Percentiles rank a stretch among this genome's conserved stretches.
These are phyloP conservation scores for Toxostoma redivivum DNA, from an alignment of 2,113 vertebrate species.

Conservation along the genomic window DNA sequence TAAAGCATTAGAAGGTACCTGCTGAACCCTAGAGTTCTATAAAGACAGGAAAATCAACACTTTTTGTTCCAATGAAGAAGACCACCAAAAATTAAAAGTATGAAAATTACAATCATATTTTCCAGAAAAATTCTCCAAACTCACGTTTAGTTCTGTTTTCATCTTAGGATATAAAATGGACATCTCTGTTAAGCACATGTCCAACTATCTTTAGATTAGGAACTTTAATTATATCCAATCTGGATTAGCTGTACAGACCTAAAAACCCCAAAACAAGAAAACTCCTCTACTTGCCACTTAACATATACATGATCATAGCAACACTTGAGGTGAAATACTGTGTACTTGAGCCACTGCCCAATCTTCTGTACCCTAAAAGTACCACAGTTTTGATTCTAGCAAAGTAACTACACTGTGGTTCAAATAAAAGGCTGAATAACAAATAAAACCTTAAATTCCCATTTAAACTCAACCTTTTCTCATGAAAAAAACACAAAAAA, in stretches of 20 bases:
- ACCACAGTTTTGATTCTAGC: neutral
- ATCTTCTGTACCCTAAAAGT: neutral
- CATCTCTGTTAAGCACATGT: neutral
- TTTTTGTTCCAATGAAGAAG: neutral
- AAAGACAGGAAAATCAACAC: neutral
- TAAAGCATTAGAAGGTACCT: neutral
- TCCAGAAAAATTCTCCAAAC: neutral
- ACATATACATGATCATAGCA: neutral
- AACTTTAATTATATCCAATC: neutral
- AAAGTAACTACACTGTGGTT: constrained; percentile 21
- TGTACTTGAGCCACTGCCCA: constrained; percentile 14
- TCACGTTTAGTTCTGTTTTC: neutral
- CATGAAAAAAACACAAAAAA: neutral
- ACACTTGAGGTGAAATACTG: neutral
- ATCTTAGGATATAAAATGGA: neutral
- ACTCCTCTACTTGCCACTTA: neutral
- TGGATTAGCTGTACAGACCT: neutral
- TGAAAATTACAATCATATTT: neutral
- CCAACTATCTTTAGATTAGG: neutral
- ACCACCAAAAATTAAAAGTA: neutral
- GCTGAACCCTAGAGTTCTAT: neutral
- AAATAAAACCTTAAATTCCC: constrained; percentile 50
- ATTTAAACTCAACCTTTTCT: constrained; percentile 53
- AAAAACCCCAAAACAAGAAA: neutral
- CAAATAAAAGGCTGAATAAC: constrained; percentile 28